Evolutionary conservation across 2,888 invertebrate species (phyloP).

Genomic region (Coenonympha arcania): DNA sequence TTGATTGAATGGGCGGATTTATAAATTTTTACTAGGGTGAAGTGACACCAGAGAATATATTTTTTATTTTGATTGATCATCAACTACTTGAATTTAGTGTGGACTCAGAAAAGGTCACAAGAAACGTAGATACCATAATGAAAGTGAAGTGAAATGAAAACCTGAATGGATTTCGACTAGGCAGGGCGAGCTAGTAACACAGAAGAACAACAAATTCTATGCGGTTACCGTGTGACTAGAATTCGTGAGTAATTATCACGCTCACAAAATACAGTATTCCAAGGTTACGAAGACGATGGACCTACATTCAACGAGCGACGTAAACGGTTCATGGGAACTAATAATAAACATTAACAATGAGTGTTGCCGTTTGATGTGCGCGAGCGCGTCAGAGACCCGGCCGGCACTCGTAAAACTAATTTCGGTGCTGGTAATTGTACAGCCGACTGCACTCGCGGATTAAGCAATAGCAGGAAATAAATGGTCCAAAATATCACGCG

Average conservation of each 20-base stretch:
- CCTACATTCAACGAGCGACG: conserved; percentile 47
- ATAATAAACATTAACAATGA: conserved; percentile 71
- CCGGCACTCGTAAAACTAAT: conserved; percentile 67
- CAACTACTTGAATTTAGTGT: too few species aligned
- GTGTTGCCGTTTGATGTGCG: conserved; percentile 56
- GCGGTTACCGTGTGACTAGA: conserved; percentile 18
- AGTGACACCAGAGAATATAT: too few species aligned
- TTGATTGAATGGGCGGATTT: not conserved
- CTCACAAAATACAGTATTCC: conserved; percentile 33
- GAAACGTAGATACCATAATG: too few species aligned
- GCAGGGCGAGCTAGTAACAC: not conserved
- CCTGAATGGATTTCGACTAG: too few species aligned
- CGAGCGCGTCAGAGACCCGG: conserved; percentile 55
- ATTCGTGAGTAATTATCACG: conserved; percentile 27
- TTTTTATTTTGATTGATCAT: too few species aligned
- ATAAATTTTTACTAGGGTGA: too few species aligned
- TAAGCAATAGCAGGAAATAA: conserved; percentile 36
- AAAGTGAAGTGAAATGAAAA: too few species aligned
- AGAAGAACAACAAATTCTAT: conserved; percentile 10
- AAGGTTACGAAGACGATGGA: conserved; percentile 58
- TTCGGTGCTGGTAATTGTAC: conserved; percentile 50
- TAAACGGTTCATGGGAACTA: conserved; percentile 57
- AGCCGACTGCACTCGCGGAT: conserved; percentile 41
- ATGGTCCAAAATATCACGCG: conserved; percentile 26
- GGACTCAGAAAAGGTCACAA: too few species aligned